A percentile compares a stretch with the other conserved stretches of the same genome.
phyloP scores from a whole-genome alignment of 1,140 invertebrate species.

The Eciton burchellii region DNA sequence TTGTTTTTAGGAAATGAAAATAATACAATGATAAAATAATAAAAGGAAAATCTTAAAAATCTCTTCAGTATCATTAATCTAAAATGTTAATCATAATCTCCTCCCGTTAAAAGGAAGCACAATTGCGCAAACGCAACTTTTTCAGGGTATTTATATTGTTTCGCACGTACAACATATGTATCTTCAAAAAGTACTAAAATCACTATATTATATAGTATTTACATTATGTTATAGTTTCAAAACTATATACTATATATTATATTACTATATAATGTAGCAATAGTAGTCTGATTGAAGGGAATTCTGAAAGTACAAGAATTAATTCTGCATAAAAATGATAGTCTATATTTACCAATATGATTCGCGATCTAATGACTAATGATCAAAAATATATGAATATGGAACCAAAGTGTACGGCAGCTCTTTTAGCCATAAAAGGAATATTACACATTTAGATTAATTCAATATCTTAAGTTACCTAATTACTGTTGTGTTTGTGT shows the following conservation, averaged over 20 bases:
- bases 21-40: constrained; percentile 60
- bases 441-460: constrained; percentile 80
- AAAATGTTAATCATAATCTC: constrained; percentile 58
- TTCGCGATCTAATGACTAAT: constrained; percentile 69
- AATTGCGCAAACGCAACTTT: constrained; percentile 70
- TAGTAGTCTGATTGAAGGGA: no score
- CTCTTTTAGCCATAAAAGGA: constrained; percentile 79
- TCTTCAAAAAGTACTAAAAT: constrained; percentile 62
- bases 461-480: constrained; percentile 83
- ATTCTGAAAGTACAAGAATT: constrained; percentile 66
- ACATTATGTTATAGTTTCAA: no score
- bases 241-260: no score
- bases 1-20: constrained; percentile 46
- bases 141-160: constrained; percentile 71
- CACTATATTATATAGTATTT: constrained; percentile 53
- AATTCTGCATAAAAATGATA: constrained; percentile 66
- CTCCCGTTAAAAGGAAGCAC: constrained; percentile 70
- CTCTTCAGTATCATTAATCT: constrained; percentile 64
- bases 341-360: constrained; percentile 68
- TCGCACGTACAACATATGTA: constrained; percentile 74
- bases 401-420: constrained; percentile 77
- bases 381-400: constrained; percentile 71
- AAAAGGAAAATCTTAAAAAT: constrained; percentile 59
- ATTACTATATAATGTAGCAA: no score
- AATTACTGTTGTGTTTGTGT: constrained; percentile 84